Evolutionary conservation across 2,888 invertebrate species (phyloP), one percentile per base, ranked within the genome.

Genomic region (Papilio protenor): DNA sequence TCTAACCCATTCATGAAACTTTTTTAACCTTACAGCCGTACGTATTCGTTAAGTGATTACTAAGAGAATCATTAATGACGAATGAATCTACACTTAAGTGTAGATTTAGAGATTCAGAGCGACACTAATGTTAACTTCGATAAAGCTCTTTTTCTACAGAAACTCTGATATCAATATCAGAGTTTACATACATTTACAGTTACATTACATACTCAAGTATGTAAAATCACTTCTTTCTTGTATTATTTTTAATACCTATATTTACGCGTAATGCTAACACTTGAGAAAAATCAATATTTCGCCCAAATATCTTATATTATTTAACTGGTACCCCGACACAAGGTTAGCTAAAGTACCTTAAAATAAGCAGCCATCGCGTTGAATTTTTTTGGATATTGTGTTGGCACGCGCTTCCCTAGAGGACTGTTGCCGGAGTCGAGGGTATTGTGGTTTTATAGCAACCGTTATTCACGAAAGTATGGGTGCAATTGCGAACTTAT

Each of bases 371-470:
- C 92, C 94, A 94, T 94, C 87, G 88, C 52, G 66, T 57, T 14
- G 55, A 59, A 57, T 59, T 45, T 86, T 81, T 79, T 81, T 77
- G 78, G 78, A 77, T 75, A 76, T 77, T 84, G 81, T 76, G 76
- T 79, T 82, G 81, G 85, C 84, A 81, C 87, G 88, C 86, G 86
- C 87, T 87, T 88, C 85, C 90, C 87, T 84, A 84, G 81, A 84
- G 88, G 83, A 94, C 94, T 94, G 93, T 87, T 87, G 83, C 77
- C 84, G 81, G 81, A 80, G 82, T 82, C 80, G 81, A 83, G 81
- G 87, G 81, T 83, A 85, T 88, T 88, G 90, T 88, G 90, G 91
- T 93, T 94, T 90, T 94, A 94, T 94, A 94, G 87, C 87, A 79
- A 82, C 85, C 85, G 88, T 86, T 87, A 88, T 88, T 87, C 87